Evolutionary conservation across 1,140 invertebrate genomes (phyloP), one percentile per base, ranked within the genome.

Genomic region (Macrocentrus cingulum): DNA sequence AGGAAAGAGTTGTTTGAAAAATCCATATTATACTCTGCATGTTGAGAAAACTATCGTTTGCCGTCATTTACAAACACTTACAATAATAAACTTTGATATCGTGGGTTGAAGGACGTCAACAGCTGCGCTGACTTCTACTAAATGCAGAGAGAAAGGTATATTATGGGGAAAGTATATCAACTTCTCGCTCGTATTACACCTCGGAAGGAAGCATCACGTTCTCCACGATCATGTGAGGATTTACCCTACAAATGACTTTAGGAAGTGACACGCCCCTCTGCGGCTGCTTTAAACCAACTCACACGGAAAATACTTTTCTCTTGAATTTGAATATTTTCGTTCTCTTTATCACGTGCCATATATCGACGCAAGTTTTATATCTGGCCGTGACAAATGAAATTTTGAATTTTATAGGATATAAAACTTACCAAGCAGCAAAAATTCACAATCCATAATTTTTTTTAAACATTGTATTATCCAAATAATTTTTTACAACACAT

Each of bases 211-310:
- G 66, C 67, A 74, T 76, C 72, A 75, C 74, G 72, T 76, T 70
- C 66, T 34, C 44, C 56, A 51, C 58, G 56, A 39, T 61, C 53
- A 56, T 53, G 63, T 60, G 57, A 42, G 44, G 25, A 59, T 63
- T 61, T 44, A 68, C 59, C 53, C 56, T 66, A 77, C 70, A 77
- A 79, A 79, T 77, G 67, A 70, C 63, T 77, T 74, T 62, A 69
- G 75, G 76, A 77, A 77, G 61, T 66, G 74, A 56, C 74, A 77
- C 74, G 75, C 76, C 75, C 64, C 67, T 66, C 66, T 64, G 55
- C 71, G 72, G 66, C 70, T 74, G 75, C 56, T 64, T 60, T 52
- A 29, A 34, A 44, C 34, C 20, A 11, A 34, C 32, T n/a, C 46
- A 32, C 51, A 37, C 48, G 55, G 46, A 44, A 56, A 20, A 50